These are phyloP conservation scores for Cranoglanis bouderius DNA, from an alignment of 2,113 vertebrate species.

Conservation along the genomic window DNA sequence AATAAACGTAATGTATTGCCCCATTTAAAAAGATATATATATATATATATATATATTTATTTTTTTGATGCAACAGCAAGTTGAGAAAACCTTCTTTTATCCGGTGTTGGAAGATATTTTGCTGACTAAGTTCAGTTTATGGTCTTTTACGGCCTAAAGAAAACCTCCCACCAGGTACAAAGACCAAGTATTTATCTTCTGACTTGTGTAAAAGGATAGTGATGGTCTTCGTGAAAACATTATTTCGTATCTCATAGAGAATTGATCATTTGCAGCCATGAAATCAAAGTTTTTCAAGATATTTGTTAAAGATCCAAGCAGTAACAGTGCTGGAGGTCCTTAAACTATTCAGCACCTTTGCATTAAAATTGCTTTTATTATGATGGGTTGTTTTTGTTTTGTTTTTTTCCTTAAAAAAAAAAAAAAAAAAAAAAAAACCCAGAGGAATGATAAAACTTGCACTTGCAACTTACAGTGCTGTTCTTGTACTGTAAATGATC, in stretches of 20 bases:
- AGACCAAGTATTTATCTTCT: neutral
- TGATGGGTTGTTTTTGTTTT: too few relatives aligned
- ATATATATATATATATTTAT: too few relatives aligned
- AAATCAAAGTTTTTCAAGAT: too few relatives aligned
- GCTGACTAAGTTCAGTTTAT: neutral
- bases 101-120: neutral
- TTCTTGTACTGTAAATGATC: neutral
- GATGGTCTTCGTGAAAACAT: neutral
- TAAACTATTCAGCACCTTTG: neutral
- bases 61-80: neutral
- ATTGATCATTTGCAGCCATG: neutral
- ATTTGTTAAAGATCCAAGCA: too few relatives aligned
- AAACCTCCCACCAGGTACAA: neutral
- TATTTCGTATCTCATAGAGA: neutral
- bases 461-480: too few relatives aligned
- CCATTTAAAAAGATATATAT: too few relatives aligned
- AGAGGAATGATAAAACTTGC: too few relatives aligned
- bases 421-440: too few relatives aligned
- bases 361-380: neutral
- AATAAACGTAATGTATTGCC: neutral
- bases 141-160: neutral
- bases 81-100: neutral
- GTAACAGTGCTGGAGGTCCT: neutral
- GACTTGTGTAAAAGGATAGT: neutral
- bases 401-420: too few relatives aligned